Percentiles rank a stretch among this genome's conserved stretches.
Evolutionary conservation across 2,888 invertebrate species (phyloP).

Genomic region (Mimachlamys varia): DNA sequence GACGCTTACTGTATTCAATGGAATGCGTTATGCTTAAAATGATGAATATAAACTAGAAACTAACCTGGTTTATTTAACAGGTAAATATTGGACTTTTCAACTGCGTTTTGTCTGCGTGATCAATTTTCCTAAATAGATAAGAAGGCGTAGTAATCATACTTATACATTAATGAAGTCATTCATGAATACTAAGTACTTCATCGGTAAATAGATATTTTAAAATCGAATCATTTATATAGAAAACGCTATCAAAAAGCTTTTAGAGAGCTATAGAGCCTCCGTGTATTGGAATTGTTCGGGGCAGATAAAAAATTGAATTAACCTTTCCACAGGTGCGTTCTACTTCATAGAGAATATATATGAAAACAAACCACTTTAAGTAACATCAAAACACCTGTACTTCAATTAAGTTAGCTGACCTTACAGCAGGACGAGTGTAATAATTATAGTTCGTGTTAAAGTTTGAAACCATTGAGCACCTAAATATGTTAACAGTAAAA

Average conservation of each 20-base stretch:
- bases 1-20: too few species aligned
- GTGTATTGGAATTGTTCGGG: neutral
- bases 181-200: neutral
- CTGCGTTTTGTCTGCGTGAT: neutral
- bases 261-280: neutral
- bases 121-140: neutral
- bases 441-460: too few species aligned
- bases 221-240: neutral
- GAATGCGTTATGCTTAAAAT: too few species aligned
- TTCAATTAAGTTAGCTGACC: too few species aligned
- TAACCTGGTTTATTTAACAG: neutral
- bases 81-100: neutral
- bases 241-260: neutral
- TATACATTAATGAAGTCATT: neutral
- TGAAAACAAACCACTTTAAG: too few species aligned
- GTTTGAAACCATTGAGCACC: too few species aligned
- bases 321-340: neutral
- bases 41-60: neutral
- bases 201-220: slow-evolving; percentile 16
- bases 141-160: neutral
- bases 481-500: too few species aligned
- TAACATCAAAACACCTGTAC: too few species aligned
- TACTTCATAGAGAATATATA: neutral
- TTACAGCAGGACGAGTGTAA: too few species aligned
- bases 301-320: neutral